A percentile compares a stretch with the other conserved stretches of the same genome.
Evolutionary conservation across 1,140 invertebrate species (phyloP).

Genomic region (Philotrypesis tridentata): DNA sequence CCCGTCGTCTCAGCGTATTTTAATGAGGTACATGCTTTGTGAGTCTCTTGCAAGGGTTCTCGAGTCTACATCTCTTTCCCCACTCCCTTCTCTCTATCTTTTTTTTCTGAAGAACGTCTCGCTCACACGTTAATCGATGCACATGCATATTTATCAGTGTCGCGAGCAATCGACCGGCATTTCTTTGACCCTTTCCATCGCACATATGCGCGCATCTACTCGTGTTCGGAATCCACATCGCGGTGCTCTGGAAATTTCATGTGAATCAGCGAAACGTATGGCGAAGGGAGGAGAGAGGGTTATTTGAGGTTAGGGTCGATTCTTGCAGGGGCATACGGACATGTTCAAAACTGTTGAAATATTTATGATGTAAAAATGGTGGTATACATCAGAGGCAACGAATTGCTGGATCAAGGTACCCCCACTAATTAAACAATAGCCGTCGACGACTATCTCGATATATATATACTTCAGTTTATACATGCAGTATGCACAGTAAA

Average conservation of each 20-base stretch:
- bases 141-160: constrained; percentile 39
- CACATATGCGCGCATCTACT: background rate
- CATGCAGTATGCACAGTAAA: constrained; percentile 41
- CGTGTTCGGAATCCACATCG: background rate
- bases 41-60: background rate
- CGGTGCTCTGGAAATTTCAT: background rate
- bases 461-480: too few species aligned
- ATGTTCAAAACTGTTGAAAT: background rate
- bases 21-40: background rate
- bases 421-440: background rate
- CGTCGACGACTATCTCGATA: too few species aligned
- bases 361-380: background rate
- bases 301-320: background rate
- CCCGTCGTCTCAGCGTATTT: constrained; percentile 33
- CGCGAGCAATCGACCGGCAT: background rate
- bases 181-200: constrained; percentile 12
- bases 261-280: constrained; percentile 4
- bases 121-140: constrained; percentile 29
- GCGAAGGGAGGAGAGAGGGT: too few species aligned
- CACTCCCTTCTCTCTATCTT: background rate
- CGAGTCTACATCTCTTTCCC: background rate
- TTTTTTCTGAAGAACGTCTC: constrained; percentile 8
- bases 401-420: too few species aligned
- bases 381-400: too few species aligned
- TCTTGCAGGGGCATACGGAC: background rate